Evolutionary conservation across 2,888 invertebrate genomes (phyloP), one percentile per base, ranked within the genome.

Genomic region (Amphipyra berbera): DNA sequence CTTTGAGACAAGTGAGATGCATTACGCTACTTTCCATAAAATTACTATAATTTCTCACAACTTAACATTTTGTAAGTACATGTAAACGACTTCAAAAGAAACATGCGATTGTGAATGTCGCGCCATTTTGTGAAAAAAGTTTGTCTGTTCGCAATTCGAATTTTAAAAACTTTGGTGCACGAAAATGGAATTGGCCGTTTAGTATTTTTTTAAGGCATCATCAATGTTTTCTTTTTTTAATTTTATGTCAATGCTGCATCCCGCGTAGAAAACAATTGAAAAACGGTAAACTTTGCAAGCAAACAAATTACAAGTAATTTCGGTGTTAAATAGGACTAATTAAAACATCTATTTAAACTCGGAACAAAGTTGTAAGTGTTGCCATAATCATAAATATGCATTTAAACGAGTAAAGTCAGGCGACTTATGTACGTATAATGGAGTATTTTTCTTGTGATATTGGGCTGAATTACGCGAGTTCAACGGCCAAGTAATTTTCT

Each of bases 401-500:
- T 55, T 53, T 33, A 45, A 71, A 71, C 38, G 42, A 67, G 41
- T 35, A 41, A 12, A 49, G 21, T 44, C 12, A 40, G 15, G 6
- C n/a, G 41, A 44, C 13, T 45, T 50, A 21, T 33, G 9, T 42
- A 46, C 33, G 12, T 50, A 40, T 6, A 14, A 49, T 10, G 13
- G 27, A 37, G 49, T 59, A 70, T 72, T 61, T 79, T 58, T 61
- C 14, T 46, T 33, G 2, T 15, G 15, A 38, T 56, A 27, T 55
- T 59, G 56, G 40, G 1, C 47, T 45, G 37, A 61, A 61, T 45
- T 65, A 61, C 9, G 37, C 0, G 47, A 68, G 76, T 82, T 81
- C 63, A 73, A 80, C 71, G 84, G 68, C 82, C 84, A 80, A 78
- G 63, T 61, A 76, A 71, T 63, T 68, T 70, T 77, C 66, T 55